phyloP scores from a whole-genome alignment of 2,797 vertebrate genomes.

The Anguilla anguilla region DNA sequence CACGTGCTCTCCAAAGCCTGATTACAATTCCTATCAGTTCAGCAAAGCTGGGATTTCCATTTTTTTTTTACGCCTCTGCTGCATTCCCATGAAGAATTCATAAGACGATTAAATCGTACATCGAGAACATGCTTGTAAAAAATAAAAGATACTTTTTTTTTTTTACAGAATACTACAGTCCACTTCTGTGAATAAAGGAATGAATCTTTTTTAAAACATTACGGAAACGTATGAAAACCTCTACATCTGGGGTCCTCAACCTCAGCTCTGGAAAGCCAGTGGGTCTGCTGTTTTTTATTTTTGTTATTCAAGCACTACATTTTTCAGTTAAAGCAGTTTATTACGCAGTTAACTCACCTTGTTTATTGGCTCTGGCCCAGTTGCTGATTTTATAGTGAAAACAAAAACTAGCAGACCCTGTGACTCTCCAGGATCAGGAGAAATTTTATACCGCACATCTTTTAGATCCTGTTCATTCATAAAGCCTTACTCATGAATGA shows the following conservation, averaged over 20 bases:
- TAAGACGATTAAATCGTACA: background rate
- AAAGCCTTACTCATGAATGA: too few species aligned
- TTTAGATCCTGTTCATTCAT: background rate
- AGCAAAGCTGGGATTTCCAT: background rate
- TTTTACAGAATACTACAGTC: background rate
- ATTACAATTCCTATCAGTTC: conserved; percentile 12
- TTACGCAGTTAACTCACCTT: background rate
- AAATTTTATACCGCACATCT: background rate
- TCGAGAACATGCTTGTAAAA: background rate
- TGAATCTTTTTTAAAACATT: background rate
- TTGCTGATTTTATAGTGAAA: background rate
- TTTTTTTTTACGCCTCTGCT: background rate
- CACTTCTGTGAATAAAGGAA: background rate
- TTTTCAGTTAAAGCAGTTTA: background rate
- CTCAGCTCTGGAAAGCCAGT: background rate
- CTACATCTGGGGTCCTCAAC: too few species aligned
- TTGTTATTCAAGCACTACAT: background rate
- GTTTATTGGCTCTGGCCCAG: background rate
- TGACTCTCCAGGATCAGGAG: background rate
- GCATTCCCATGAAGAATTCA: background rate
- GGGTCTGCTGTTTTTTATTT: background rate
- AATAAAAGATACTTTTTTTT: too few species aligned
- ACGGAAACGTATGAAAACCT: background rate
- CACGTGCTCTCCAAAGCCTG: background rate
- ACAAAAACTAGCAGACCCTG: background rate